Evolutionary conservation across 2,888 invertebrate genomes (phyloP).

Genomic region (Stegana nigrithorax): DNA sequence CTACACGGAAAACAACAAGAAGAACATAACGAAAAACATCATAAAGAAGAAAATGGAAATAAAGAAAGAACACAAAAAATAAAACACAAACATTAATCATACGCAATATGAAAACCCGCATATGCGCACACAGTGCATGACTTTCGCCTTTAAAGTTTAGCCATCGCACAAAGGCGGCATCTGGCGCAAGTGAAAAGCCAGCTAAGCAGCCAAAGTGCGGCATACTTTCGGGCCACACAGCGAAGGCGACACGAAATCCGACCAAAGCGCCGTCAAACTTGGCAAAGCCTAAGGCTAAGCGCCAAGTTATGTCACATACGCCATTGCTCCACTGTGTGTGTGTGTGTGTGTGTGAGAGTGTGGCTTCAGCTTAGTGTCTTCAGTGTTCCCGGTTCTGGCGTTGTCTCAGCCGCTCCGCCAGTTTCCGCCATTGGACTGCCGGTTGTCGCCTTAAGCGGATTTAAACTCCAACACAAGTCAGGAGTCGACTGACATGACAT

Average conservation of each 20-base stretch:
- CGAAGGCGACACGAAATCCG: not conserved
- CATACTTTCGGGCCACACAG: not conserved
- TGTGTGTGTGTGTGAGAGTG: too few relatives aligned
- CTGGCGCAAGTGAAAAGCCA: not conserved
- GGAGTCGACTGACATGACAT: not conserved
- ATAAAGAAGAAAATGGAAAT: too few relatives aligned
- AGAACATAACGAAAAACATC: too few relatives aligned
- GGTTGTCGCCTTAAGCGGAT: constrained; percentile 1
- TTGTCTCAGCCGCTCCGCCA: too few relatives aligned
- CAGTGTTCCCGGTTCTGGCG: too few relatives aligned
- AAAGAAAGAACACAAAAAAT: not conserved
- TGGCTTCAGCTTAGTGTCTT: too few relatives aligned
- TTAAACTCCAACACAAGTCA: not conserved
- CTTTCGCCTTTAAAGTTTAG: not conserved
- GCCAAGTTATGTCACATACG: too few relatives aligned
- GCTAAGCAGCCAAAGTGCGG: not conserved
- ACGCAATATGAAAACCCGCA: not conserved
- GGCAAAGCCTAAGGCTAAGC: not conserved
- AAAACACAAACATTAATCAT: constrained; percentile 10
- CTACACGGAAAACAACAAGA: too few relatives aligned
- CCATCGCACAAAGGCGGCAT: not conserved
- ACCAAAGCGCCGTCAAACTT: not conserved
- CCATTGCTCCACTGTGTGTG: too few relatives aligned
- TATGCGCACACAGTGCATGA: not conserved
- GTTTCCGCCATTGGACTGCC: too few relatives aligned